phyloP scores from a whole-genome alignment of 2,888 invertebrate genomes.

The Temnothorax unifasciatus region DNA sequence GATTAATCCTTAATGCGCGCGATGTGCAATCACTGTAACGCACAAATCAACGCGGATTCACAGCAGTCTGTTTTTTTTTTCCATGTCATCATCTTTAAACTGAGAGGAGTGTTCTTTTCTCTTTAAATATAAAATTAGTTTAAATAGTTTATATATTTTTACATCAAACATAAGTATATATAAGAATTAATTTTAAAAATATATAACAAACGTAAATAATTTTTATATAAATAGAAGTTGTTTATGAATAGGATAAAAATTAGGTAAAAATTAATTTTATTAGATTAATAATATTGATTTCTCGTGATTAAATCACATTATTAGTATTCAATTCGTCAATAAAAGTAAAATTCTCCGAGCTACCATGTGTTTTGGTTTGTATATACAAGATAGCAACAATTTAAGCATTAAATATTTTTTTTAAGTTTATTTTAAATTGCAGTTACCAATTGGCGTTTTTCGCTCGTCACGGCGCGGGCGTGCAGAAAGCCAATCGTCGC shows the following conservation, averaged over 20 bases:
- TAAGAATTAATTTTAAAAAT: background rate
- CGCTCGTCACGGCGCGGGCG: constrained; percentile 17
- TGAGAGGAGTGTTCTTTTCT: background rate
- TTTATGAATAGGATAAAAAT: background rate
- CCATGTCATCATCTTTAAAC: no score
- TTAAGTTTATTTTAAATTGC: background rate
- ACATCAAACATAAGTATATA: background rate
- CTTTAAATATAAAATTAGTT: background rate
- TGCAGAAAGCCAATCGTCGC: constrained; percentile 25
- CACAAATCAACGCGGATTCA: background rate
- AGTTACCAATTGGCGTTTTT: constrained; percentile 26
- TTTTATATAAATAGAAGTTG: background rate
- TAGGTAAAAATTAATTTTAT: background rate
- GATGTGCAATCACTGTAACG: constrained; percentile 27
- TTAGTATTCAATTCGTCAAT: background rate
- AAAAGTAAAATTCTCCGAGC: background rate
- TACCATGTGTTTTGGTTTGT: background rate
- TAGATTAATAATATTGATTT: background rate
- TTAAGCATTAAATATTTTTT: constrained; percentile 12
- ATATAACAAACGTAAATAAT: background rate
- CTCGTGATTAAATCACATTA: background rate
- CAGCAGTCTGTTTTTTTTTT: background rate
- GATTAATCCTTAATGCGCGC: constrained; percentile 43
- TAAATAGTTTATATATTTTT: background rate
- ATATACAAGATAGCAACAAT: background rate